Evolutionary conservation across 2,113 vertebrate species (phyloP).

Genomic region (Sebastes fasciatus): DNA sequence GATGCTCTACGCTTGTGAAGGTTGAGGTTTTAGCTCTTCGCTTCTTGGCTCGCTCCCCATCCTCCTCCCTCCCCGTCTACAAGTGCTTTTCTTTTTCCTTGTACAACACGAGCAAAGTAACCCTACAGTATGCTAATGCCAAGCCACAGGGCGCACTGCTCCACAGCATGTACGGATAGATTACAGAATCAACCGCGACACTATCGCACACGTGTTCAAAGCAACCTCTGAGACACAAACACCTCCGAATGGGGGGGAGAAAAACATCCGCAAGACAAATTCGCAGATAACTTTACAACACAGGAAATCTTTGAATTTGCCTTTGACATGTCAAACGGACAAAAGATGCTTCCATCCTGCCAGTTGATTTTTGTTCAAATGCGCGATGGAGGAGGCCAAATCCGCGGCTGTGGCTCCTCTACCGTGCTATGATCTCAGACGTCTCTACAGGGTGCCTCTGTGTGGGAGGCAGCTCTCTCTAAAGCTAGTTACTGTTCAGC

Average conservation of each 20-base stretch:
- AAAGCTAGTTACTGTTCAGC: conserved; percentile 79
- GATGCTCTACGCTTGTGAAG: conserved; percentile 74
- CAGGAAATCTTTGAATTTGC: conserved; percentile 63
- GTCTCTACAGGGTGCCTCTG: conserved; percentile 64
- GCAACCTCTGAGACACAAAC: conserved; percentile 55
- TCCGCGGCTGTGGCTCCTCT: conserved; percentile 54
- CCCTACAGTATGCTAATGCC: conserved; percentile 66
- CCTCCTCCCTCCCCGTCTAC: conserved; percentile 35
- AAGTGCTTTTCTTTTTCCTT: conserved; percentile 50
- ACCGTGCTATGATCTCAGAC: conserved; percentile 58
- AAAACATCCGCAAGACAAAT: conserved; percentile 65
- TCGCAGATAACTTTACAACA: conserved; percentile 50
- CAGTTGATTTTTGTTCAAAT: conserved; percentile 59
- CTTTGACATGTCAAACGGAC: conserved; percentile 60
- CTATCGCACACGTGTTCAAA: conserved; percentile 59
- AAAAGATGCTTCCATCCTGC: conserved; percentile 54
- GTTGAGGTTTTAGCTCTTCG: conserved; percentile 67
- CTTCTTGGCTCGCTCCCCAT: conserved; percentile 42
- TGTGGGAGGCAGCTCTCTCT: conserved; percentile 72
- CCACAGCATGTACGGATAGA: conserved; percentile 65
- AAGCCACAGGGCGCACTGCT: conserved; percentile 62
- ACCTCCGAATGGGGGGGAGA: conserved; percentile 23
- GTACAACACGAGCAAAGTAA: conserved; percentile 57
- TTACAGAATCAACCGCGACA: conserved; percentile 65
- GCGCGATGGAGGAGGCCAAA: conserved; percentile 57